Evolutionary conservation across 35 echinoderm and acorn worm genomes (phyloP), one percentile per base, ranked within the genome.

Genomic region (Heliocidaris erythrogramma): DNA sequence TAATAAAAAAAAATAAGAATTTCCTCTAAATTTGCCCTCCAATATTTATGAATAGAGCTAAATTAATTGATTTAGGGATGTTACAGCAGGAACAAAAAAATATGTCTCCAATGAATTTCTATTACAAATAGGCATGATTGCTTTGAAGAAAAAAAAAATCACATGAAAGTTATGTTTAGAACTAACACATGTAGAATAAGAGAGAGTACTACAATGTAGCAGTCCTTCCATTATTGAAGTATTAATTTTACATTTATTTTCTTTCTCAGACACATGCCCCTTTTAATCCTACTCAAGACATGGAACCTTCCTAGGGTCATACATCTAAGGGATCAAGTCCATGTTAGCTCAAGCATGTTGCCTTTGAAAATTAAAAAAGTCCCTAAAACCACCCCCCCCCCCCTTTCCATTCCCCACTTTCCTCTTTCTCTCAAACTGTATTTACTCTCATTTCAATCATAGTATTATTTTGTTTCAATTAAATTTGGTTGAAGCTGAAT

Each of bases 391-490:
- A 78, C 65, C 65, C 65, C 65, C 65, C 61, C 60, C 60, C 60
- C 60, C 27, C 27, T 10, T 9, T 60, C 65, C 65, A 7, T 21
- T n/a, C 65, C 65, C 65, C 21, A 78, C 65, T 78, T n/a, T 78
- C 65, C 65, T 78, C 65, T 78, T 78, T 78, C 65, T 78, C 27
- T 78, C 65, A 78, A 78, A 48, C 49, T 59, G n/a, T 92, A 92
- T 92, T 92, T 92, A 59, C 91, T 52, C 91, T 92, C 91, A 92
- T 92, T 92, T 92, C 91, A 92, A 92, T 92, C 91, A 92, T 92
- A 78, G 65, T 78, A 92, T 92, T 92, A 92, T 92, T 92, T 92
- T 92, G 91, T 92, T 92, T 92, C 91, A 92, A 92, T 92, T 92
- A 92, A 92, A 59, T 92, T 59, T 59, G 49, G 91, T 92, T 48